phyloP scores from a whole-genome alignment of 2,888 invertebrate genomes.

The Pinctada fucata region DNA sequence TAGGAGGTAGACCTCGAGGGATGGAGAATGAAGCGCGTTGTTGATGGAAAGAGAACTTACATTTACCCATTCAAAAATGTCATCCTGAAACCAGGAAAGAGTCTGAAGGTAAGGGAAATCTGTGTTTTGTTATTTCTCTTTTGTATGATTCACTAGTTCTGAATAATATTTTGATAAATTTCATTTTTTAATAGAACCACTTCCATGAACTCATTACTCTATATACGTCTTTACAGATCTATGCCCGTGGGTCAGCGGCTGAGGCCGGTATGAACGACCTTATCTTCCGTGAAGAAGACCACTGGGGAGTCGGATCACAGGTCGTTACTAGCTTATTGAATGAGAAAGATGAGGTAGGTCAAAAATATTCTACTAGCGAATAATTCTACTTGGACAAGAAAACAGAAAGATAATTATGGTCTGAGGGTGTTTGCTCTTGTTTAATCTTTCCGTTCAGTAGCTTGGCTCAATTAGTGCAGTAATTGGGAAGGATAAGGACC shows the following conservation, averaged over 20 bases:
- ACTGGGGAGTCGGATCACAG: conserved; percentile 78
- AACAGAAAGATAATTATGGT: too few relatives aligned
- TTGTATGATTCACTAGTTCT: too few relatives aligned
- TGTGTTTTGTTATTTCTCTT: neutral
- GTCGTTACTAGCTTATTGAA: conserved; percentile 78
- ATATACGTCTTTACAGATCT: conserved; percentile 70
- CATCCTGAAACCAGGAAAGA: conserved; percentile 59
- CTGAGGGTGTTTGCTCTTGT: too few relatives aligned
- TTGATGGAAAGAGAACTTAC: conserved; percentile 71
- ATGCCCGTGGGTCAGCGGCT: conserved; percentile 74
- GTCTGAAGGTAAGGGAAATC: conserved; percentile 60
- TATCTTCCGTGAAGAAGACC: conserved; percentile 61
- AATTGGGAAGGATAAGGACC: too few relatives aligned
- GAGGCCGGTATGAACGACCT: conserved; percentile 65
- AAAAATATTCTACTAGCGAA: too few relatives aligned
- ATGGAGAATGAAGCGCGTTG: conserved; percentile 76
- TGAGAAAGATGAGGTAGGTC: conserved; percentile 77
- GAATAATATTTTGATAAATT: too few relatives aligned
- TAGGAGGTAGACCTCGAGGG: conserved; percentile 77
- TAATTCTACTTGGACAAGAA: too few relatives aligned
- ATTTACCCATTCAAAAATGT: conserved; percentile 63
- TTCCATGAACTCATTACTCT: neutral
- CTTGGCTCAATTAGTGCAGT: too few relatives aligned
- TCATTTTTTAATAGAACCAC: too few relatives aligned
- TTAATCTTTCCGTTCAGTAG: too few relatives aligned